Percentiles rank a stretch among this genome's conserved stretches.
phyloP scores from a whole-genome alignment of 92 coral and sea anemone genomes.

The Isaurus tuberculatus region DNA sequence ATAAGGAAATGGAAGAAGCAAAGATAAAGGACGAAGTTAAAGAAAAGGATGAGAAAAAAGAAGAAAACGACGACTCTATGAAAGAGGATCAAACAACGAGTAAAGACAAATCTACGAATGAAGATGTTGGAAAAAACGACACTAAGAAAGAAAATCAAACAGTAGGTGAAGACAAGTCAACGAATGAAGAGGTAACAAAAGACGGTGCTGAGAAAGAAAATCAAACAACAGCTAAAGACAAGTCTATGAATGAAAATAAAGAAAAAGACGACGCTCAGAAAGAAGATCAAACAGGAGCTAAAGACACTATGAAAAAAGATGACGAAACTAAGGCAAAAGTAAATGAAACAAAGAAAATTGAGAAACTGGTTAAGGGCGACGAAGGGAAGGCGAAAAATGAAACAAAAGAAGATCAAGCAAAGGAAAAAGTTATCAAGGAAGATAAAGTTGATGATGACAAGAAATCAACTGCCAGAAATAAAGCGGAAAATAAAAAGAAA shows the following conservation, averaged over 20 bases:
- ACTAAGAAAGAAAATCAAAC: background rate
- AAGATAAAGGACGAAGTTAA: background rate
- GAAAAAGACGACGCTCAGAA: background rate
- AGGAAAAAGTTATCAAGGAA: background rate
- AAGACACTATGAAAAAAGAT: background rate
- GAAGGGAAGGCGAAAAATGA: background rate
- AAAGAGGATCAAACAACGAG: constrained; percentile 11
- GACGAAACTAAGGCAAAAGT: background rate
- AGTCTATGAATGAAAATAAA: background rate
- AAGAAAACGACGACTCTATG: background rate
- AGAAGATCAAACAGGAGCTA: background rate
- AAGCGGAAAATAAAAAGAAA: background rate
- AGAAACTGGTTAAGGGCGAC: background rate
- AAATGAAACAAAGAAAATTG: background rate
- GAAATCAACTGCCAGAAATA: background rate
- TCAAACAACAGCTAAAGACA: background rate
- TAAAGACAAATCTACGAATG: background rate
- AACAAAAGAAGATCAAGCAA: constrained; percentile 11
- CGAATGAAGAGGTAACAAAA: background rate
- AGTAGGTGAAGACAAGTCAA: background rate
- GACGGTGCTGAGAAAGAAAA: background rate
- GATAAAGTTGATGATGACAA: background rate
- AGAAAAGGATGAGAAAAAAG: background rate
- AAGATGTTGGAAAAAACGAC: background rate
- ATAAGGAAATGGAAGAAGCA: background rate